Evolutionary conservation across 2,888 invertebrate genomes (phyloP).

Genomic region (Hartigia nigra): DNA sequence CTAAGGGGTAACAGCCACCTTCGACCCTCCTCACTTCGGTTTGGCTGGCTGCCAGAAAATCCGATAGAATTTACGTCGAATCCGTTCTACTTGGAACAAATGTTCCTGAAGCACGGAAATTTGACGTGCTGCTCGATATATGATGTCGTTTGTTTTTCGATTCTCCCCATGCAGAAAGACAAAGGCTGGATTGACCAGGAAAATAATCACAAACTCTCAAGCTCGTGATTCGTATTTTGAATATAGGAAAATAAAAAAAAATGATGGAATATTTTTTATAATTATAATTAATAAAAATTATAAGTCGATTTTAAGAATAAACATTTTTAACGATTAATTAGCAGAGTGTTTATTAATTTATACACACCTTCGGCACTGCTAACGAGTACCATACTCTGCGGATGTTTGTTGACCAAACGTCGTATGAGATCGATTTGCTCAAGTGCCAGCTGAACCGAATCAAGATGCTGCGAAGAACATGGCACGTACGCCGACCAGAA

Average conservation of each 20-base stretch:
- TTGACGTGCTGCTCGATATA: background rate
- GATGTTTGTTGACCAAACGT: conserved; percentile 68
- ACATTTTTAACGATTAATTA: background rate
- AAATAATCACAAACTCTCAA: background rate
- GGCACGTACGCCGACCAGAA: conserved; percentile 73
- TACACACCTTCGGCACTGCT: conserved; percentile 65
- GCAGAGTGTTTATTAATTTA: background rate
- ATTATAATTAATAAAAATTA: background rate
- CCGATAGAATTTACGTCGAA: conserved; percentile 3
- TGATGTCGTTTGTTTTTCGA: background rate
- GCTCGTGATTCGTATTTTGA: background rate
- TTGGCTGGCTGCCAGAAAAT: background rate
- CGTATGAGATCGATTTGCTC: conserved; percentile 73
- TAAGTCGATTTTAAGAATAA: background rate
- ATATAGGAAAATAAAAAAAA: background rate
- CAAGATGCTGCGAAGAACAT: conserved; percentile 69
- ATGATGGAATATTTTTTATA: too few species aligned
- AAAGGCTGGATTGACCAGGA: background rate
- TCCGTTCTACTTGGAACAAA: background rate
- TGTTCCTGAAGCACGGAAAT: background rate
- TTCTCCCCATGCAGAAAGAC: background rate
- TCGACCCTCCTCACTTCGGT: background rate
- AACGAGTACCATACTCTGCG: conserved; percentile 65
- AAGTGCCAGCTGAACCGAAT: conserved; percentile 70
- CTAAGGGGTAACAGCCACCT: background rate